These are phyloP conservation scores for Samia ricini DNA, from an alignment of 1,140 invertebrate genomes.

Conservation along the genomic window DNA sequence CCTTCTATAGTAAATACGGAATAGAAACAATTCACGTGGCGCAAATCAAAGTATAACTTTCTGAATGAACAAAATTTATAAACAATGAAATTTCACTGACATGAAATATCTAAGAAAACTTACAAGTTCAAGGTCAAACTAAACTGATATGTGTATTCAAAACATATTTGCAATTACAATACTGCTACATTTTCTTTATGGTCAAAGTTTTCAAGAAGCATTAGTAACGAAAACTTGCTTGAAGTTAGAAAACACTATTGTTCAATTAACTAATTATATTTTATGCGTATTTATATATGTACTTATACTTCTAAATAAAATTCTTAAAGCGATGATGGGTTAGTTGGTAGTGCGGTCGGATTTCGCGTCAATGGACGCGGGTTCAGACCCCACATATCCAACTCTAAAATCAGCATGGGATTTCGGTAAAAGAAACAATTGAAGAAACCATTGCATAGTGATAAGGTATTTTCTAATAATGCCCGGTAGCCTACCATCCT, in stretches of 20 bases:
- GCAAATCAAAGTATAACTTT: neutral
- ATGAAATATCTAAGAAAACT: neutral
- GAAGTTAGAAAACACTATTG: neutral
- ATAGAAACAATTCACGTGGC: neutral
- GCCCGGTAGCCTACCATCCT: too few relatives aligned
- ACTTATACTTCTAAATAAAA: too few relatives aligned
- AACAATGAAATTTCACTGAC: neutral
- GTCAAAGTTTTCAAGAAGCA: neutral
- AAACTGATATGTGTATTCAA: neutral
- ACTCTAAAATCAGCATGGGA: too few relatives aligned
- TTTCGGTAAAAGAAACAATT: too few relatives aligned
- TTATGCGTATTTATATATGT: too few relatives aligned
- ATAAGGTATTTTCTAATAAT: too few relatives aligned
- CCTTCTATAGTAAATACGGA: neutral
- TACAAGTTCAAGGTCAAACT: neutral
- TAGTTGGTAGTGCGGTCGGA: too few relatives aligned
- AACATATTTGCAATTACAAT: neutral
- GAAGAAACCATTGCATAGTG: too few relatives aligned
- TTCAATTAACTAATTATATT: too few relatives aligned
- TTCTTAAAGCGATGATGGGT: too few relatives aligned
- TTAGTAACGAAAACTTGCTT: neutral
- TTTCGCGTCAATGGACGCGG: too few relatives aligned
- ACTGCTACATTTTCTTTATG: neutral
- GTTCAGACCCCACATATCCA: too few relatives aligned
- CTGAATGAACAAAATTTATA: neutral